Evolutionary conservation across 1,140 invertebrate genomes (phyloP).

Genomic region (Wiebesia pumilae): DNA sequence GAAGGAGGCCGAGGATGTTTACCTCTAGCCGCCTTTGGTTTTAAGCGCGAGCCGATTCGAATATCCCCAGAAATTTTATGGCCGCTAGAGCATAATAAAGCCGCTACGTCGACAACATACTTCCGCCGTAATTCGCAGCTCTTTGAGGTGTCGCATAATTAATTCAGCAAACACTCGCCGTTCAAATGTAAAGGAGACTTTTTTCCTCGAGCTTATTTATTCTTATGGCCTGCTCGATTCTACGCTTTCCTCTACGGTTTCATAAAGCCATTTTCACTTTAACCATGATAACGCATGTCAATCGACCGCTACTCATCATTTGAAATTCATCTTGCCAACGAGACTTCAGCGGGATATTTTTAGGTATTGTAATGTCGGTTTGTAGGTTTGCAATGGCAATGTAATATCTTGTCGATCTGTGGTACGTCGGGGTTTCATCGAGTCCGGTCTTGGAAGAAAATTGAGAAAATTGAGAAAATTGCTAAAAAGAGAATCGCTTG

Average conservation of each 20-base stretch:
- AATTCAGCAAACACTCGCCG: background rate
- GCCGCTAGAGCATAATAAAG: constrained; percentile 21
- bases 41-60: constrained; percentile 38
- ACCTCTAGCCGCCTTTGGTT: constrained; percentile 14
- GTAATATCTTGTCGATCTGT: no score
- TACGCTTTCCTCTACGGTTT: background rate
- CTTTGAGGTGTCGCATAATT: constrained; percentile 33
- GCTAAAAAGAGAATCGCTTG: no score
- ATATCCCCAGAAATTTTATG: constrained; percentile 39
- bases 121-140: constrained; percentile 22
- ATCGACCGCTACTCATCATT: background rate
- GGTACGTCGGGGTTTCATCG: no score
- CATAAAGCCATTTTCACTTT: background rate
- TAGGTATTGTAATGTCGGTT: no score
- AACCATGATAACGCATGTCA: background rate
- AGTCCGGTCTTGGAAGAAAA: no score
- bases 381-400: no score
- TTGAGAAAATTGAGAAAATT: no score
- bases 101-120: constrained; percentile 14
- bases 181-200: background rate
- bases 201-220: background rate
- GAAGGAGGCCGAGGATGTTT: background rate
- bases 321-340: no score
- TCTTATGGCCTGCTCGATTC: background rate
- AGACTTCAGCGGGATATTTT: no score